These are phyloP conservation scores for Conchocele bisecta DNA, from an alignment of 2,888 invertebrate species.

Conservation along the genomic window DNA sequence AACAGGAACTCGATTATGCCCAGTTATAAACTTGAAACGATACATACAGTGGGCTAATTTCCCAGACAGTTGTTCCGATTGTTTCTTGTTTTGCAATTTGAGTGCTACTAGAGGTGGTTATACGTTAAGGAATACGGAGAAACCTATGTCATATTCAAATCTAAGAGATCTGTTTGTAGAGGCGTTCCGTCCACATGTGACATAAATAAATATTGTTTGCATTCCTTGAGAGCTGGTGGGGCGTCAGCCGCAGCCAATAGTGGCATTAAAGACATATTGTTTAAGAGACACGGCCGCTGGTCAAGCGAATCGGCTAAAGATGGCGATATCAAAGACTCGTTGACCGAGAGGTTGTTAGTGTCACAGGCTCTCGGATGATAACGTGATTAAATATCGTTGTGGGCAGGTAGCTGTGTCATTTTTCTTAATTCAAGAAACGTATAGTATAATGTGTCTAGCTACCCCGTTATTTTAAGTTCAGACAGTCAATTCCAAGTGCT, in stretches of 20 bases:
- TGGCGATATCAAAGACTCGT: slow-evolving; percentile 35
- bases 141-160: slow-evolving; percentile 17
- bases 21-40: slow-evolving; percentile 14
- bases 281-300: slow-evolving; percentile 29
- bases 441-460: too few relatives aligned
- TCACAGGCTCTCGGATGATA: slow-evolving; percentile 19
- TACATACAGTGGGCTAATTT: slow-evolving; percentile 16
- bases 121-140: slow-evolving; percentile 1
- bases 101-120: slow-evolving; percentile 1
- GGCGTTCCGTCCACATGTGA: slow-evolving; percentile 14
- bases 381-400: too few relatives aligned
- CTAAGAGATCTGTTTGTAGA: slow-evolving; percentile 25
- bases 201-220: slow-evolving; percentile 6
- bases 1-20: slow-evolving; percentile 27
- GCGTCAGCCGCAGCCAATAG: slow-evolving; percentile 17
- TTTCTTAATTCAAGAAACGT: too few relatives aligned
- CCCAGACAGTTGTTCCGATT: slow-evolving; percentile 4
- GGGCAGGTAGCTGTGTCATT: too few relatives aligned
- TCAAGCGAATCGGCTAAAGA: slow-evolving; percentile 25
- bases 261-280: slow-evolving; percentile 15
- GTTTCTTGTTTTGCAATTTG: slow-evolving; percentile 19
- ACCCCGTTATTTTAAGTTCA: too few relatives aligned
- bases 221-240: slow-evolving; percentile 10
- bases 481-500: too few relatives aligned
- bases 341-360: slow-evolving; percentile 19